Percentiles rank a stretch among this genome's conserved stretches.
Evolutionary conservation across 2,113 vertebrate genomes (phyloP).

Genomic region (Hippoglossus stenolepis): DNA sequence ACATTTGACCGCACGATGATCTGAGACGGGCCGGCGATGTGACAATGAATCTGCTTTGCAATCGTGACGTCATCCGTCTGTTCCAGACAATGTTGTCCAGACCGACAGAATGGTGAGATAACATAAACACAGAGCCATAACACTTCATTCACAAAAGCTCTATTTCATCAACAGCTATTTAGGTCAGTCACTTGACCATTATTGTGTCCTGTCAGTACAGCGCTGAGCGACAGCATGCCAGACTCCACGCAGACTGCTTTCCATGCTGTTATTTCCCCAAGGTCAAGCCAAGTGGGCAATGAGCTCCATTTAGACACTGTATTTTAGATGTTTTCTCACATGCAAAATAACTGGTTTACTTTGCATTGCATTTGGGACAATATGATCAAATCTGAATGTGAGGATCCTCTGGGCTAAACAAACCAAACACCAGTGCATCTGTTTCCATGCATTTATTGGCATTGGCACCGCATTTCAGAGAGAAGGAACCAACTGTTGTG

Average conservation of each 20-base stretch:
- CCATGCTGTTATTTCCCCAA: constrained; percentile 32
- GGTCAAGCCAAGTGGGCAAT: constrained; percentile 19
- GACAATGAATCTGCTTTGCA: constrained; percentile 67
- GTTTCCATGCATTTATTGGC: constrained; percentile 66
- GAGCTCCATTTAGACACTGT: neutral
- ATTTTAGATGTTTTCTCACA: constrained; percentile 1
- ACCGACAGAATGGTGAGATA: constrained; percentile 57
- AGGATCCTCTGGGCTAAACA: neutral
- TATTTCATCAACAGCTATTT: constrained; percentile 69
- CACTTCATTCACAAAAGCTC: constrained; percentile 79
- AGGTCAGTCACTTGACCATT: constrained; percentile 70
- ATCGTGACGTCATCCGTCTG: constrained; percentile 40
- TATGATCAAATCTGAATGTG: neutral
- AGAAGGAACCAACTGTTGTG: neutral
- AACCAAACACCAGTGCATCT: constrained; percentile 18
- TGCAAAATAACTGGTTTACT: neutral
- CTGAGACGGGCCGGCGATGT: neutral
- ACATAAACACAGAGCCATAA: constrained; percentile 69
- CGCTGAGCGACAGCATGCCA: constrained; percentile 35
- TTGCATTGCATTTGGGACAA: neutral
- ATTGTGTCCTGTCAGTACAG: constrained; percentile 64
- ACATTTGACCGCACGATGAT: constrained; percentile 35
- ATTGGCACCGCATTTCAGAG: constrained; percentile 41
- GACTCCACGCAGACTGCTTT: constrained; percentile 43
- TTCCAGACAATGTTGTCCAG: constrained; percentile 63